phyloP scores from a whole-genome alignment of 2,113 vertebrate species.

The Anoplopoma fimbria region DNA sequence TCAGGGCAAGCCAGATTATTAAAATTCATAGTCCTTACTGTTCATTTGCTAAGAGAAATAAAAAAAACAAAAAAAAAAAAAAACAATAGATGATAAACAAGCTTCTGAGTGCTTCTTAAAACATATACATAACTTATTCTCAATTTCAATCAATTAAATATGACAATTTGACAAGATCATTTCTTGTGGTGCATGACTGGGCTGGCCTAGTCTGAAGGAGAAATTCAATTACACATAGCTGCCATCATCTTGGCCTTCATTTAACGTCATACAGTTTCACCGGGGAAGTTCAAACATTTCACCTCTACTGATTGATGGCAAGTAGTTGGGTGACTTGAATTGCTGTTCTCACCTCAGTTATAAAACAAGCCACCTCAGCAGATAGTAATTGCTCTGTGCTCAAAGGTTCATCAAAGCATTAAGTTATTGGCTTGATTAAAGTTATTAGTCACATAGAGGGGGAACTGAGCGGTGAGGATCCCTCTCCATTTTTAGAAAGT shows the following conservation, averaged over 20 bases:
- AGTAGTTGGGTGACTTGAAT: conserved; percentile 69
- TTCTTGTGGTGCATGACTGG: conserved; percentile 31
- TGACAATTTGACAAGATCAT: conserved; percentile 45
- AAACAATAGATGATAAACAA: conserved; percentile 17
- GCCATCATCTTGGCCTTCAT: conserved; percentile 69
- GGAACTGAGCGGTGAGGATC: conserved; percentile 44
- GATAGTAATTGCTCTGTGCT: conserved; percentile 80
- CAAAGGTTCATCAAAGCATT: conserved; percentile 82
- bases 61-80: not conserved
- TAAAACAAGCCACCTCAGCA: conserved; percentile 82
- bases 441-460: conserved; percentile 76
- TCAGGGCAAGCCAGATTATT: not conserved
- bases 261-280: conserved; percentile 70
- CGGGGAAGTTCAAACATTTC: conserved; percentile 74
- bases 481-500: conserved; percentile 41
- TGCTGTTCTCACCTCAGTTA: conserved; percentile 78
- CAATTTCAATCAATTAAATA: conserved; percentile 51
- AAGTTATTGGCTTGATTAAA: conserved; percentile 81
- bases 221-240: conserved; percentile 71
- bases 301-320: conserved; percentile 80
- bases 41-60: not conserved
- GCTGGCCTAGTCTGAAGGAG: conserved; percentile 57
- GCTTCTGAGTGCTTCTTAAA: conserved; percentile 14
- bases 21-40: not conserved
- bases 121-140: conserved; percentile 35